These are phyloP conservation scores for Micronycteris hirsuta DNA, from an alignment of 2,113 vertebrate species.

Conservation along the genomic window DNA sequence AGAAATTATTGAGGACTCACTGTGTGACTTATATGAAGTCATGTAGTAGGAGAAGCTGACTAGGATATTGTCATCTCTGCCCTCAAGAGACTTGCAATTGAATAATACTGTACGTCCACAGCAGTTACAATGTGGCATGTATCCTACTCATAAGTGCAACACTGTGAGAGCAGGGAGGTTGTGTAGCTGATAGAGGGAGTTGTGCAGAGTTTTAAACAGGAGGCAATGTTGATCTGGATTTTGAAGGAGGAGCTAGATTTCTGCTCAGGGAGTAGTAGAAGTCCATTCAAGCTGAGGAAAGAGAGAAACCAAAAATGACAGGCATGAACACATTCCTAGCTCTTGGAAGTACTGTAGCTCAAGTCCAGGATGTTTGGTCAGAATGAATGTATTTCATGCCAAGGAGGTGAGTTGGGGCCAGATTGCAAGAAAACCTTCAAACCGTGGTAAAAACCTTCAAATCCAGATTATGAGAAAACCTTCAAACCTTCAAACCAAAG, in stretches of 20 bases:
- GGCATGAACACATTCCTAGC: neutral
- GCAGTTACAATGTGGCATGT: neutral
- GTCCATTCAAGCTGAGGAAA: neutral
- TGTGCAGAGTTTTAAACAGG: neutral
- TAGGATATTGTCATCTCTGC: neutral
- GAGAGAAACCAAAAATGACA: neutral
- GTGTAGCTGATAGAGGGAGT: neutral
- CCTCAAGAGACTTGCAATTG: neutral
- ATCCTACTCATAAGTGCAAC: constrained; percentile 26
- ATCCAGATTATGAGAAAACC: neutral
- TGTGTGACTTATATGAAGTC: neutral
- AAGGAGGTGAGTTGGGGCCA: neutral
- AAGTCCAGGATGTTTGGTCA: neutral
- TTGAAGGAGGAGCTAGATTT: neutral
- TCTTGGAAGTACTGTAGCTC: neutral
- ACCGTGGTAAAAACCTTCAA: neutral
- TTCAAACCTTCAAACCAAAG: neutral
- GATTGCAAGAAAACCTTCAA: neutral
- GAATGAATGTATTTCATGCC: neutral
- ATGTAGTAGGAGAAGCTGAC: neutral
- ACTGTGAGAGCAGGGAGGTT: neutral
- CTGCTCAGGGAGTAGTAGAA: neutral
- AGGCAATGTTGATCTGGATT: neutral
- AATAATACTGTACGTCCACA: neutral
- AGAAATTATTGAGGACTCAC: neutral